phyloP scores from a whole-genome alignment of 2,113 vertebrate genomes.

The Apteryx mantelli region DNA sequence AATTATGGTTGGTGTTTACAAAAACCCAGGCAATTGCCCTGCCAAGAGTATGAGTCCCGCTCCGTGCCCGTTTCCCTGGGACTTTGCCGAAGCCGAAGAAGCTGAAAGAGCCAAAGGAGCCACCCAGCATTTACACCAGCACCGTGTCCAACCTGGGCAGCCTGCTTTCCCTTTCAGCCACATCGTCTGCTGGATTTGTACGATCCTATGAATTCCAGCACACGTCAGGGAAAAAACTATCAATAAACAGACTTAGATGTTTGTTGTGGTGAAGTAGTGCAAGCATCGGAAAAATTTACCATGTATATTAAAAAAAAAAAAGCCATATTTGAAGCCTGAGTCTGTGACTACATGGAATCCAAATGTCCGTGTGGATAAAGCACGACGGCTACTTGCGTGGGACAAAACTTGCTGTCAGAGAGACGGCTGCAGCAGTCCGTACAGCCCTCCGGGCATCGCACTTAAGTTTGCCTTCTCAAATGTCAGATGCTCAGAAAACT shows the following conservation, averaged over 20 bases:
- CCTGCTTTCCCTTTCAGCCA: neutral
- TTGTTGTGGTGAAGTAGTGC: neutral
- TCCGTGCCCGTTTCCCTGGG: accelerated
- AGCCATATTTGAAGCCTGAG: accelerated
- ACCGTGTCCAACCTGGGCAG: accelerated
- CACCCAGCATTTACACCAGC: neutral
- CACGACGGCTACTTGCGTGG: accelerated
- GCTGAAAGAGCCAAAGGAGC: neutral
- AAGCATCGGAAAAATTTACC: neutral
- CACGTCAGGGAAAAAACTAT: neutral
- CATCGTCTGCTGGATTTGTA: accelerated
- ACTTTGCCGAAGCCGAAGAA: neutral
- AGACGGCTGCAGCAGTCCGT: accelerated
- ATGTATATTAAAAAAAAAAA: neutral
- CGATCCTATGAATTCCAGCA: neutral
- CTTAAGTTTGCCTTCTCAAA: neutral
- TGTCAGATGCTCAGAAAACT: neutral
- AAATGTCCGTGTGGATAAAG: accelerated
- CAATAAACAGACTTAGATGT: neutral
- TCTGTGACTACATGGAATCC: neutral
- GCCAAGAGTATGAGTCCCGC: accelerated
- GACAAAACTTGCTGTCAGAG: neutral
- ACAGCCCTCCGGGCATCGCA: neutral
- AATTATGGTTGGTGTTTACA: neutral
- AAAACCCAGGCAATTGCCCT: neutral